Percentiles rank a stretch among this genome's conserved stretches.
Evolutionary conservation across 2,888 invertebrate genomes (phyloP).

Genomic region (Cotesia congregata): DNA sequence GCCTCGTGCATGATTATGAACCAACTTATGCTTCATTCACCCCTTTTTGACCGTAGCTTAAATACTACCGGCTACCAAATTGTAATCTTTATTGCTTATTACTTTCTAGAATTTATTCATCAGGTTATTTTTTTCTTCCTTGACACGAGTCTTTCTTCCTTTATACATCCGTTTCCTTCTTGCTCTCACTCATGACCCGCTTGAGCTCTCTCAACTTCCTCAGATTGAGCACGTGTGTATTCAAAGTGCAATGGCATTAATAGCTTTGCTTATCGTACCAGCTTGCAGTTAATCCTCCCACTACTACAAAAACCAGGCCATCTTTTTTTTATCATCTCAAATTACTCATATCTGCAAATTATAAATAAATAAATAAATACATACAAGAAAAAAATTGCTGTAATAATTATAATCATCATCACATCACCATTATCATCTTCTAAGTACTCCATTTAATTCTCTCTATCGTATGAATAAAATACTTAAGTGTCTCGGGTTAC

Average conservation of each 20-base stretch:
- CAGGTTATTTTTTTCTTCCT: not conserved
- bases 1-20: conserved; percentile 27
- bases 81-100: not conserved
- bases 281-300: conserved; percentile 12
- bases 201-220: not conserved
- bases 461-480: not conserved
- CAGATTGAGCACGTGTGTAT: conserved; percentile 26
- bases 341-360: not conserved
- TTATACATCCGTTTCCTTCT: not conserved
- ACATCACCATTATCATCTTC: not conserved
- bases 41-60: conserved; percentile 7
- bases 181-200: not conserved
- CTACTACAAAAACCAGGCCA: conserved; percentile 17
- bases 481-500: not conserved
- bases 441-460: not conserved
- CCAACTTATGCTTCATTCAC: conserved; percentile 40
- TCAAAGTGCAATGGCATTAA: conserved; percentile 25
- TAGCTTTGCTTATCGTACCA: conserved; percentile 12
- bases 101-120: not conserved
- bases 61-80: not conserved
- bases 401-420: not conserved
- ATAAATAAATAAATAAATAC: conserved; percentile 6
- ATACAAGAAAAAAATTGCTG: not conserved
- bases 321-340: conserved; percentile 1
- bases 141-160: not conserved